Percentiles rank a stretch among this genome's conserved stretches.
Evolutionary conservation across 2,797 vertebrate genomes (phyloP).

Genomic region (Chaetophractus vellerosus): DNA sequence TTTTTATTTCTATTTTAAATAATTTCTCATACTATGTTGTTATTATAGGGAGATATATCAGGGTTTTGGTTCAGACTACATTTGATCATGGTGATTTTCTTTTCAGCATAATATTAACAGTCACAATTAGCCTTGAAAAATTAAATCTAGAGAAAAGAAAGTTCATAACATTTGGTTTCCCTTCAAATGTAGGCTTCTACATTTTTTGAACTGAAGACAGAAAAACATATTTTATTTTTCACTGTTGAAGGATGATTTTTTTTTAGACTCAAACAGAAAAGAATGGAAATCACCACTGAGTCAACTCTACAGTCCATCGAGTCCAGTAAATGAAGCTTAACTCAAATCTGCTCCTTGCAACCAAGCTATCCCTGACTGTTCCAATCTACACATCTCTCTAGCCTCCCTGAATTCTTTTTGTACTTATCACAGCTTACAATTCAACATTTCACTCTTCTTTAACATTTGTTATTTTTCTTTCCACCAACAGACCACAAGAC

Average conservation of each 20-base stretch:
- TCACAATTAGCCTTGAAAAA: conserved; percentile 47
- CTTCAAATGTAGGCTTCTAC: conserved; percentile 31
- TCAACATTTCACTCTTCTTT: conserved; percentile 3
- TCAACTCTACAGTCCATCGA: background rate
- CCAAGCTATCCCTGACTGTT: background rate
- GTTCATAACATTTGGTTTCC: background rate
- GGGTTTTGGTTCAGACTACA: conserved; percentile 2
- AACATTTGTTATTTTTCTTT: conserved; percentile 33
- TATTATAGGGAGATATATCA: background rate
- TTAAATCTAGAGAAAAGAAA: background rate
- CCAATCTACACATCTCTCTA: background rate
- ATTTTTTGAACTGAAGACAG: conserved; percentile 34
- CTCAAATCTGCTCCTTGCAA: background rate
- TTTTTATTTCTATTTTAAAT: conserved; percentile 1
- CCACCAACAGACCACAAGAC: background rate
- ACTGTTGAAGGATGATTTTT: background rate
- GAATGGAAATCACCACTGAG: background rate
- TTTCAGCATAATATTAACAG: conserved; percentile 1
- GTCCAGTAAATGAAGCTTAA: background rate
- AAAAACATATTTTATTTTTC: conserved; percentile 34
- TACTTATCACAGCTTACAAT: background rate
- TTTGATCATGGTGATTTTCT: conserved; percentile 2
- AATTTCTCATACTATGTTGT: conserved; percentile 42
- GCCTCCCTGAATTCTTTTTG: background rate
- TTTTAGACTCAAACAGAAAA: background rate